Percentiles rank a stretch among this genome's conserved stretches.
These are phyloP conservation scores for Hipparchia semele DNA, from an alignment of 2,888 invertebrate genomes.

Conservation along the genomic window DNA sequence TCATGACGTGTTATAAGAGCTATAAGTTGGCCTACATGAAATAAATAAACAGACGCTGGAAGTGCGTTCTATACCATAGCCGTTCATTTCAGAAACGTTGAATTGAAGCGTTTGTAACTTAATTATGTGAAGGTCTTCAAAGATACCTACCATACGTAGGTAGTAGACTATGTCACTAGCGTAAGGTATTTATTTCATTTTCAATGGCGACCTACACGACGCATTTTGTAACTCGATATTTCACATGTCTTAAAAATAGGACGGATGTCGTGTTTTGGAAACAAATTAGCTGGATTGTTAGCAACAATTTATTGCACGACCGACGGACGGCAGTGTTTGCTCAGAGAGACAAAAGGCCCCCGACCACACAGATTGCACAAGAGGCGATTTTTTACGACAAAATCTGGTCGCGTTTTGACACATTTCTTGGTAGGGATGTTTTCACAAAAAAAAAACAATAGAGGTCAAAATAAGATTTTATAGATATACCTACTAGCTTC, in stretches of 20 bases:
- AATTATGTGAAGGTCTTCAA: too few relatives aligned
- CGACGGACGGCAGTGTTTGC: slow-evolving; percentile 52
- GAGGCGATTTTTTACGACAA: slow-evolving; percentile 26
- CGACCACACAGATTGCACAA: slow-evolving; percentile 69
- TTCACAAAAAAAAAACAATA: not conserved
- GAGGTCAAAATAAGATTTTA: too few relatives aligned
- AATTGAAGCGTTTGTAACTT: too few relatives aligned
- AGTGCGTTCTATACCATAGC: too few relatives aligned
- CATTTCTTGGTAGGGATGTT: not conserved
- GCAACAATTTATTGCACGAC: slow-evolving; percentile 44
- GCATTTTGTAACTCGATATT: slow-evolving; percentile 21
- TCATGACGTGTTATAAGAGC: too few relatives aligned
- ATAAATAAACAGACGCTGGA: too few relatives aligned
- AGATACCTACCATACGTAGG: too few relatives aligned
- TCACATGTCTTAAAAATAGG: slow-evolving; percentile 22
- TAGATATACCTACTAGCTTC: too few relatives aligned
- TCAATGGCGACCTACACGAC: not conserved
- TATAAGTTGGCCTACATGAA: too few relatives aligned
- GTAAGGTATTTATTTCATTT: too few relatives aligned
- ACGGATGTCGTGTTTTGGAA: slow-evolving; percentile 27
- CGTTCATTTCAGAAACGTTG: too few relatives aligned
- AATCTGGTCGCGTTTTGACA: slow-evolving; percentile 12
- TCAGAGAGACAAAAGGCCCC: slow-evolving; percentile 51
- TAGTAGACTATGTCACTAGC: too few relatives aligned
- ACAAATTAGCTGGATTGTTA: slow-evolving; percentile 43